These are phyloP conservation scores for Pristionchus arcanus DNA, from an alignment of 2,888 invertebrate genomes.

Conservation along the genomic window DNA sequence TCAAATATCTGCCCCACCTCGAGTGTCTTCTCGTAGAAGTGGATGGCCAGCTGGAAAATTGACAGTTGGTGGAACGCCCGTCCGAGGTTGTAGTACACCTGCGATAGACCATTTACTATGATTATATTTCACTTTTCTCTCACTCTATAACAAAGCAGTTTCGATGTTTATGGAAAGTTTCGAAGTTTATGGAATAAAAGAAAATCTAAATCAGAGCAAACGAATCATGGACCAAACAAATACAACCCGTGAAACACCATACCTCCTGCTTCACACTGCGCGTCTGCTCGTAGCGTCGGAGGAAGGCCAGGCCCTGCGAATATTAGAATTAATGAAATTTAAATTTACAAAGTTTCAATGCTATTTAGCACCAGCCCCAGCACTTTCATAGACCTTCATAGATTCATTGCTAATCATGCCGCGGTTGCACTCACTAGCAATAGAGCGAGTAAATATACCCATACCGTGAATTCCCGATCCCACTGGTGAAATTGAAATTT, in stretches of 20 bases:
- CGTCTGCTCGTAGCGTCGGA: conserved; percentile 70
- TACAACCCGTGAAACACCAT: background rate
- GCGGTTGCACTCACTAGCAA: no score
- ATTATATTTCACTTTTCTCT: no score
- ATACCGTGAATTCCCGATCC: background rate
- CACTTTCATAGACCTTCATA: no score
- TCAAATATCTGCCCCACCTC: no score
- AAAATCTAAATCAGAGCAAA: background rate
- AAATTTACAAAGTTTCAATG: background rate
- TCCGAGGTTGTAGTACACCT: conserved; percentile 72
- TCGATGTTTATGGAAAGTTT: no score
- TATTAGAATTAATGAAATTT: background rate
- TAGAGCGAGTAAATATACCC: background rate
- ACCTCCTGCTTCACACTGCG: conserved; percentile 69
- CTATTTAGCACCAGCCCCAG: no score
- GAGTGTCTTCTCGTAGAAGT: conserved; percentile 74
- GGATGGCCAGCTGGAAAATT: conserved; percentile 70
- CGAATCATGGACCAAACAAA: background rate
- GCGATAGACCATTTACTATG: no score
- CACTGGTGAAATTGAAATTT: background rate
- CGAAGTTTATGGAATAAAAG: no score
- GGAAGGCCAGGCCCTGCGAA: conserved; percentile 73
- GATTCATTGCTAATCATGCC: background rate
- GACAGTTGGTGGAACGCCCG: conserved; percentile 77
- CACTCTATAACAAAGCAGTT: no score